phyloP scores from a whole-genome alignment of 2,113 vertebrate genomes.

The Merops nubicus region DNA sequence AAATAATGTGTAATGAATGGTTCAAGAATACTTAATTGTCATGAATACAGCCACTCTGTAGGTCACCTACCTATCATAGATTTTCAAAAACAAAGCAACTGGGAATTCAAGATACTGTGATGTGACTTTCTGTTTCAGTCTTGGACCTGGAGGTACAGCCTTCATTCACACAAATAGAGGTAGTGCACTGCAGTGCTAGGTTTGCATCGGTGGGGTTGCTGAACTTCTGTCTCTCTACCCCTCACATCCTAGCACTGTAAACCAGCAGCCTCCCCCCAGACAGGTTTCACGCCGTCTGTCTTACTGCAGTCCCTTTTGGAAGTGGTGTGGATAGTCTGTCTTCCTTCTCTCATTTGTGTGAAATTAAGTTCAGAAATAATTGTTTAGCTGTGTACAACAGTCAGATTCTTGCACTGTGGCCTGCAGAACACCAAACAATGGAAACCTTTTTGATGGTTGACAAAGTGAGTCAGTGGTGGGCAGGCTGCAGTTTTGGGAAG shows the following conservation, averaged over 20 bases:
- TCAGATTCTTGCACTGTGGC: not conserved
- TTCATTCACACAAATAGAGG: not conserved
- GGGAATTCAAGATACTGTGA: not conserved
- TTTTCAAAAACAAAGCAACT: not conserved
- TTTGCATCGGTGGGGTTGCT: not conserved
- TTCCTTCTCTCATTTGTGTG: conserved; percentile 24
- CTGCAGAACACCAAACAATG: not conserved
- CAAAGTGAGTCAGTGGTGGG: not conserved
- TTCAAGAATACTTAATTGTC: not conserved
- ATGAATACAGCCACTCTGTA: not conserved
- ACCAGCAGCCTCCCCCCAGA: not conserved
- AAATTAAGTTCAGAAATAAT: conserved; percentile 15
- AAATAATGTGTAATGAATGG: not conserved
- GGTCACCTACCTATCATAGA: not conserved
- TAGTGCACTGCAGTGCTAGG: not conserved
- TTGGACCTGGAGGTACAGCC: not conserved
- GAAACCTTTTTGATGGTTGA: not conserved
- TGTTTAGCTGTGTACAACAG: not conserved
- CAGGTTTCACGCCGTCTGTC: not conserved
- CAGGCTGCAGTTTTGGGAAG: not conserved
- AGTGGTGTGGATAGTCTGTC: not conserved
- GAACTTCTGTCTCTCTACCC: not conserved
- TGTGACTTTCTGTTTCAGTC: not conserved
- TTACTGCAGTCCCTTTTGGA: conserved; percentile 25
- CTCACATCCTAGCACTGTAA: not conserved